These are phyloP conservation scores for Chauna torquata DNA, from an alignment of 2,113 vertebrate genomes.

Conservation along the genomic window DNA sequence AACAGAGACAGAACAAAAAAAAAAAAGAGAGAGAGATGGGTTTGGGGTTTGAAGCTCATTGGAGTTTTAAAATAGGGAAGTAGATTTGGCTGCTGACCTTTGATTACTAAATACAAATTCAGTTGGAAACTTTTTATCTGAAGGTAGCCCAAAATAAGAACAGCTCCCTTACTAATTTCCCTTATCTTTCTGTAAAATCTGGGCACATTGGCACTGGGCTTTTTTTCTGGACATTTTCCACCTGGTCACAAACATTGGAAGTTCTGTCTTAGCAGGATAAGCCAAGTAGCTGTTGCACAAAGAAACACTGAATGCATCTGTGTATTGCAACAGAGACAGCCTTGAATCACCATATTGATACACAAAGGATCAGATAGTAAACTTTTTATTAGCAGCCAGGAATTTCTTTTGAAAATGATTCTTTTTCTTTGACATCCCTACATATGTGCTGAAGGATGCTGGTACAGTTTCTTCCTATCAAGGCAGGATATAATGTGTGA, in stretches of 20 bases:
- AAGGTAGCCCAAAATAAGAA: background rate
- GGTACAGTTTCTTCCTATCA: slow-evolving; percentile 60
- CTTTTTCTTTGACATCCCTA: slow-evolving; percentile 47
- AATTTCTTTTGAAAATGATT: slow-evolving; percentile 27
- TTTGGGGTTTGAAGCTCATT: background rate
- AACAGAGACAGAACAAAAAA: background rate
- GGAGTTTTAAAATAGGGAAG: background rate
- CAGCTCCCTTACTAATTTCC: background rate
- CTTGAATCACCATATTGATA: slow-evolving; percentile 14
- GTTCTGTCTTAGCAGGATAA: background rate
- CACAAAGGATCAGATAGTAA: slow-evolving; percentile 21
- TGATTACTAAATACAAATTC: background rate
- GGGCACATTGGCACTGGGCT: background rate
- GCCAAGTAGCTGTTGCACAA: background rate
- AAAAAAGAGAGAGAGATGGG: too few species aligned
- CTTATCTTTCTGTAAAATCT: background rate
- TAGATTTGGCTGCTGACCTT: background rate
- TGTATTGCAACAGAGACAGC: background rate
- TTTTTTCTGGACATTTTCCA: background rate
- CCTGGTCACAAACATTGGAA: background rate
- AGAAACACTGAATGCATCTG: background rate
- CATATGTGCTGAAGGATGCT: slow-evolving; percentile 59
- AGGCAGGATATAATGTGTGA: slow-evolving; percentile 58
- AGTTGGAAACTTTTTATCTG: background rate
- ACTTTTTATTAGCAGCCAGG: slow-evolving; percentile 33